Percentiles rank a stretch among this genome's conserved stretches.
Evolutionary conservation across 23 tunicate genomes (phyloP).

Genomic region (Botrylloides violaceus): DNA sequence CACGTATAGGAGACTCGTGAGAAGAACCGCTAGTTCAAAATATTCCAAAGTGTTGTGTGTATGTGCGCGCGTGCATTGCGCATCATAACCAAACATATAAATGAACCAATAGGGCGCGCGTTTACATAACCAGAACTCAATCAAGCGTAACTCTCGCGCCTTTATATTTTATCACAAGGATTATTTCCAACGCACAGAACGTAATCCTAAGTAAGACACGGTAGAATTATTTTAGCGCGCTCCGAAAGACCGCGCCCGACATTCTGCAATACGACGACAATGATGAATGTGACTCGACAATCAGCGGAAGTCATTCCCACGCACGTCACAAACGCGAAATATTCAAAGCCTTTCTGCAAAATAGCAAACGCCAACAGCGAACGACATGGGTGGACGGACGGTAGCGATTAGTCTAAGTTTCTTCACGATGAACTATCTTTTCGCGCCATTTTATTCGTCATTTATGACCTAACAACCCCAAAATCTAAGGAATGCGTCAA

Average conservation of each 20-base stretch:
- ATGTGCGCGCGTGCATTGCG: background rate
- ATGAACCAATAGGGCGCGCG: conserved; percentile 7
- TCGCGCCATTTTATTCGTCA: too few species aligned
- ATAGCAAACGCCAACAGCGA: too few species aligned
- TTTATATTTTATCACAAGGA: background rate
- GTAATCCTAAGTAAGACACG: too few species aligned
- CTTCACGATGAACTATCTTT: too few species aligned
- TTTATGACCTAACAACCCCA: too few species aligned
- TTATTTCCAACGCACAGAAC: background rate
- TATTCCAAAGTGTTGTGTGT: background rate
- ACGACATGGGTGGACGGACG: too few species aligned
- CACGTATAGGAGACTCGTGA: background rate
- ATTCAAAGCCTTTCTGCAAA: too few species aligned
- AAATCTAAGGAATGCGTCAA: too few species aligned
- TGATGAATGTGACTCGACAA: background rate
- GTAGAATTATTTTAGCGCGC: background rate
- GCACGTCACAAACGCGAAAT: background rate
- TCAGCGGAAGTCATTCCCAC: conserved; percentile 1
- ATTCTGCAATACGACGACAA: background rate
- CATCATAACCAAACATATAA: too few species aligned
- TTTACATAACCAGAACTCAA: conserved; percentile 11
- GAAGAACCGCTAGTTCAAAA: too few species aligned
- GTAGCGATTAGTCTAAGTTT: too few species aligned
- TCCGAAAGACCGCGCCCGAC: background rate
- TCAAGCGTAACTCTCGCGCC: conserved; percentile 30